Percentiles rank a stretch among this genome's conserved stretches.
Evolutionary conservation across 2,113 vertebrate genomes (phyloP).

Genomic region (Halcyon malimbica): DNA sequence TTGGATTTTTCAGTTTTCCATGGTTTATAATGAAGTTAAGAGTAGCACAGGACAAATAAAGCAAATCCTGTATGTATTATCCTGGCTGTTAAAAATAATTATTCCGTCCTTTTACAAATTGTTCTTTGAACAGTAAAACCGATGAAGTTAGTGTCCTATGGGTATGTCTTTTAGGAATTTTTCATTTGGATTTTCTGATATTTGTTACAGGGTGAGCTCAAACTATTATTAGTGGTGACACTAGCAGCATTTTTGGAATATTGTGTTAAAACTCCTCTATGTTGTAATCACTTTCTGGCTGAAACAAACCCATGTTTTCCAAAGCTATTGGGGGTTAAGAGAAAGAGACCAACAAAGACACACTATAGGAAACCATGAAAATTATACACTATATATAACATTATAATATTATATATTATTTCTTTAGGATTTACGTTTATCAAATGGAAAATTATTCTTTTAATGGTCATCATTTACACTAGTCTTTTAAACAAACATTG

Average conservation of each 20-base stretch:
- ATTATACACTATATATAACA: background rate
- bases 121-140: background rate
- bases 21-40: background rate
- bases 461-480: background rate
- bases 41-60: background rate
- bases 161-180: background rate
- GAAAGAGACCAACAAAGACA: background rate
- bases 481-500: background rate
- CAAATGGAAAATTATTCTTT: background rate
- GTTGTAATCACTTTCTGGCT: background rate
- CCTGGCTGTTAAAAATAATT: background rate
- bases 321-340: background rate
- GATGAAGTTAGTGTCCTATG: background rate
- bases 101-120: background rate
- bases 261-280: background rate
- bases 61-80: background rate
- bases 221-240: background rate
- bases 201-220: background rate
- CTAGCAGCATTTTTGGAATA: background rate
- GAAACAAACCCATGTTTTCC: background rate
- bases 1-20: background rate
- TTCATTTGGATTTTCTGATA: background rate
- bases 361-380: background rate
- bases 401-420: background rate
- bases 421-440: background rate